These are phyloP conservation scores for Sclerodermus sp. DNA, from an alignment of 2,888 invertebrate species.

Conservation along the genomic window DNA sequence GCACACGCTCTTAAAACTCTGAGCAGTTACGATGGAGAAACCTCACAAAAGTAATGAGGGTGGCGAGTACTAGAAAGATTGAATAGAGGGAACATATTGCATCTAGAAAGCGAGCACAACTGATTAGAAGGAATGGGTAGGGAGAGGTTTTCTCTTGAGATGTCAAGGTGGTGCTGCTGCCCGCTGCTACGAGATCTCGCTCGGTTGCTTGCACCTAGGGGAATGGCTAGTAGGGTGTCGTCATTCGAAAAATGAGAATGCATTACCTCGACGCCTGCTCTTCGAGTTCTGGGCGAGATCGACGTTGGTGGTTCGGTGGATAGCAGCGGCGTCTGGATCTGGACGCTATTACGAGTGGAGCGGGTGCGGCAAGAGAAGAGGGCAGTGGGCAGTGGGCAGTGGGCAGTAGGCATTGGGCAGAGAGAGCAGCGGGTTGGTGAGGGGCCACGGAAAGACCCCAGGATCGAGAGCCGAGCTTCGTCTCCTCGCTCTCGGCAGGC, in stretches of 20 bases:
- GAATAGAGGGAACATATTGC: too few relatives aligned
- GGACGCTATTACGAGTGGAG: constrained; percentile 48
- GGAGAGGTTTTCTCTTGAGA: too few relatives aligned
- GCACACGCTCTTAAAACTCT: too few relatives aligned
- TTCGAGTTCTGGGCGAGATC: constrained; percentile 40
- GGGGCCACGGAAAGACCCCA: constrained; percentile 11
- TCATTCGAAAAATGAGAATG: constrained; percentile 45
- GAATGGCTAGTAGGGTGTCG: constrained; percentile 23
- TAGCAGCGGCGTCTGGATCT: constrained; percentile 43
- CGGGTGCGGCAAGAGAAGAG: constrained; percentile 11
- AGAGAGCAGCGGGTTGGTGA: too few relatives aligned
- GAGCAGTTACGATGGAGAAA: too few relatives aligned
- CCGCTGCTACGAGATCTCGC: neutral
- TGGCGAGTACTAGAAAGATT: too few relatives aligned
- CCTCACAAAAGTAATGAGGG: too few relatives aligned
- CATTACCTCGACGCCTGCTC: constrained; percentile 45
- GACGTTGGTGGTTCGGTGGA: constrained; percentile 55
- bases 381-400: constrained; percentile 24
- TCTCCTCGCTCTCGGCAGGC: constrained; percentile 39
- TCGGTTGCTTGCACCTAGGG: constrained; percentile 8
- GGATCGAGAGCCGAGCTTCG: constrained; percentile 18
- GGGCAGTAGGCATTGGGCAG: constrained; percentile 23
- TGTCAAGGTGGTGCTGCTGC: too few relatives aligned
- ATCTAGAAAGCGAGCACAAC: too few relatives aligned
- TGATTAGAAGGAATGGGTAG: too few relatives aligned